Conservation (phyloP, 2,888 invertebrate species). For the Caenorhabditis panamensis region DNA sequence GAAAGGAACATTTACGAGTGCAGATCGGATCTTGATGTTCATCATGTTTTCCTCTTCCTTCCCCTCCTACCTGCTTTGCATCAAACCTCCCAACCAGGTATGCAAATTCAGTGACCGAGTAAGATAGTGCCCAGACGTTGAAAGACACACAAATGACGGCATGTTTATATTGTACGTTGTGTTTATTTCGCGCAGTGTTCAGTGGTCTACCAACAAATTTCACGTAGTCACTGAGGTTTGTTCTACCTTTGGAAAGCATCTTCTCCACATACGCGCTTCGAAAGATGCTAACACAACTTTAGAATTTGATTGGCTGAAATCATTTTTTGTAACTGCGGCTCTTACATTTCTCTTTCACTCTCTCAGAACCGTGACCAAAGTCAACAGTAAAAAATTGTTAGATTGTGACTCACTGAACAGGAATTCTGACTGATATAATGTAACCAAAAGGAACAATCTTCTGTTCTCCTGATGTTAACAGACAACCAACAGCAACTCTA, state of each 20-base stretch:
- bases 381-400: background rate
- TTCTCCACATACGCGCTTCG: too few species aligned
- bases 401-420: conserved; percentile 1
- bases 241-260: background rate
- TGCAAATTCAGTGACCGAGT: conserved; percentile 38
- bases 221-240: conserved; percentile 20
- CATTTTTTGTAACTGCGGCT: too few species aligned
- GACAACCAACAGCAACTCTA: background rate
- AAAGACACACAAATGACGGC: conserved; percentile 24
- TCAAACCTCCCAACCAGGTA: conserved; percentile 14
- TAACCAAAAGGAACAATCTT: too few species aligned
- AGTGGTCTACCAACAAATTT: conserved; percentile 22
- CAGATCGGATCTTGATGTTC: conserved; percentile 55
- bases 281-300: too few species aligned
- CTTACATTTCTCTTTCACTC: background rate
- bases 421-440: background rate
- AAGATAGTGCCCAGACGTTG: conserved; percentile 41
- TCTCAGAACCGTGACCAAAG: background rate
- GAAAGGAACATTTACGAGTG: conserved; percentile 40
- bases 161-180: conserved; percentile 49
- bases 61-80: background rate
- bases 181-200: conserved; percentile 48
- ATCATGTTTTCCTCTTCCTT: conserved; percentile 28
- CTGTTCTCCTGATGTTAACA: too few species aligned
- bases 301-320: too few species aligned